phyloP scores from a whole-genome alignment of 64 coral and sea anemone genomes.

The Trachythela sp. region DNA sequence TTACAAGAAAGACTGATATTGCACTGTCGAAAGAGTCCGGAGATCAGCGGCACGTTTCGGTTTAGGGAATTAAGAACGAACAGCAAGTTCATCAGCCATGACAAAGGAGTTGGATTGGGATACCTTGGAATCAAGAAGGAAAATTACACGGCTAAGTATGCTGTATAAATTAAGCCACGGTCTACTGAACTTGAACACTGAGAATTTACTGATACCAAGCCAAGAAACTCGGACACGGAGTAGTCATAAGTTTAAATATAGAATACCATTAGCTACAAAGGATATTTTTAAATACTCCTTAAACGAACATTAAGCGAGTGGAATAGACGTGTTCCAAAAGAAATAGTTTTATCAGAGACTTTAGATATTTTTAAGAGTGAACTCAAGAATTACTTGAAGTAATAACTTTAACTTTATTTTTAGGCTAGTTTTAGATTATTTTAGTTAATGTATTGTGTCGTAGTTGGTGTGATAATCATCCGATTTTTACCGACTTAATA shows the following conservation, averaged over 20 bases:
- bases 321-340: constrained; percentile 42
- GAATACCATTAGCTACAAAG: constrained; percentile 22
- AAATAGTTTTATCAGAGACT: constrained; percentile 25
- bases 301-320: constrained; percentile 14
- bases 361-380: constrained; percentile 13
- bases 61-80: constrained; percentile 22
- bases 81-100: constrained; percentile 19
- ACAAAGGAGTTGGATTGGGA: constrained; percentile 21
- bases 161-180: constrained; percentile 37
- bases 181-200: constrained; percentile 15
- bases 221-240: constrained; percentile 13
- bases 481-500: too few relatives aligned
- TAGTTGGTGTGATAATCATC: neutral
- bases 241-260: constrained; percentile 37
- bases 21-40: constrained; percentile 17
- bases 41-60: constrained; percentile 7
- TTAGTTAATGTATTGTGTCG: neutral
- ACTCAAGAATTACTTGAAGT: constrained; percentile 18
- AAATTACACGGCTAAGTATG: neutral
- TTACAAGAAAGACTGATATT: constrained; percentile 11
- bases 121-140: neutral
- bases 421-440: neutral
- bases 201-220: neutral
- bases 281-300: constrained; percentile 28
- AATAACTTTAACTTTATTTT: neutral